Base-by-base conservation (phyloP, 2,888 invertebrate species). In the Xanthorhoe designata region DNA sequence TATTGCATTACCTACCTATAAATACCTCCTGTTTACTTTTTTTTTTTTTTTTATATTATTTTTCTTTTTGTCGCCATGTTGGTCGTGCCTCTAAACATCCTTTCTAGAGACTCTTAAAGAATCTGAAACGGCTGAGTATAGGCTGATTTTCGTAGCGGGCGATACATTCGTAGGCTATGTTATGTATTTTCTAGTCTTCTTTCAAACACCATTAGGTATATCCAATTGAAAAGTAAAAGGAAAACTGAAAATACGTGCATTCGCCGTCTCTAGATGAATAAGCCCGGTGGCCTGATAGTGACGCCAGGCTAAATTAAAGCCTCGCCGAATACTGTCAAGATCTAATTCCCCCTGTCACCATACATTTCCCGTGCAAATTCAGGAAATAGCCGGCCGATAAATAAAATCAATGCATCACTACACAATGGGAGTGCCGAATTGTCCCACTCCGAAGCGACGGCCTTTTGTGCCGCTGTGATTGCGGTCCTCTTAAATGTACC, bases 391-490 rank as follows among this genome's bases (percentile, higher is more conserved):
- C 73, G 70, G 67, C 75, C 80, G 73, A 78, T 79, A 79, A 75
- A 76, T 76, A 74, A 75, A 76, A 75, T 81, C 76, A 79, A 80
- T 78, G 79, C 73, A 68, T 73, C 72, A 73, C 69, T 65, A 76
- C 75, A 81, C 77, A 80, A 75, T 76, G 74, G 75, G 67, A 71
- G 64, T 64, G 61, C 66, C 75, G 76, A 79, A 81, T 78, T 81
- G 77, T 75, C 66, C 74, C 76, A 78, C 78, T 79, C 79, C 79
- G 77, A 80, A 79, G 81, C 79, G 73, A 72, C 72, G 75, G 71
- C 73, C 78, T 81, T 81, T 81, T 64, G 67, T 68, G 42, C 13
- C 57, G 19, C 49, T 58, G 60, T 56, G 61, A 64, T 68, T 64
- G 63, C 61, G 64, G 63, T 49, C 60, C 54, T 52, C 45, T 69